Conservation (phyloP, 2,113 vertebrate species). For the Microtus pennsylvanicus region DNA sequence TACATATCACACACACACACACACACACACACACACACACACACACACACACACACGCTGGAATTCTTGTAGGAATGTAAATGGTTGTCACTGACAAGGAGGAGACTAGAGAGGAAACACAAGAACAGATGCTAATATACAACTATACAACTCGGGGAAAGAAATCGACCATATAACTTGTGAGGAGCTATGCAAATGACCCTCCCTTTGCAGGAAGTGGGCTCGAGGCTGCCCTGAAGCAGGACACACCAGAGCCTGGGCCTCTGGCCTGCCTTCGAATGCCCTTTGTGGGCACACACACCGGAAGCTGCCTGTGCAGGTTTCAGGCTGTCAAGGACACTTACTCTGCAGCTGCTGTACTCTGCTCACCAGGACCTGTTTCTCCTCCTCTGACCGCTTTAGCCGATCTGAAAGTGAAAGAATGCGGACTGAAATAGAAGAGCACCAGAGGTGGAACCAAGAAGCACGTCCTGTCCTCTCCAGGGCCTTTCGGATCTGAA, state of each 20-base stretch:
- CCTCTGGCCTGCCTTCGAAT: neutral
- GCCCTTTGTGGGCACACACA: neutral
- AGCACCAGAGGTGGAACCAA: neutral
- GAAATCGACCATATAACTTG: neutral
- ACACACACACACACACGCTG: neutral
- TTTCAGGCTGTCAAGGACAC: constrained; percentile 58
- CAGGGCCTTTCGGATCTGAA: neutral
- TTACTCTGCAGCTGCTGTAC: constrained; percentile 85
- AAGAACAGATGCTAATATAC: neutral
- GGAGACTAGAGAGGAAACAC: neutral
- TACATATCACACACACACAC: no score
- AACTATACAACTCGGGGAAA: neutral
- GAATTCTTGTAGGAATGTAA: neutral
- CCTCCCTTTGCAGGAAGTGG: neutral
- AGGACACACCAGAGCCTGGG: neutral
- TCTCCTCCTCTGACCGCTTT: constrained; percentile 83
- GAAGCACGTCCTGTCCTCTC: neutral
- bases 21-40: neutral
- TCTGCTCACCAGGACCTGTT: constrained; percentile 72
- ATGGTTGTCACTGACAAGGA: neutral
- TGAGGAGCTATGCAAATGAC: neutral
- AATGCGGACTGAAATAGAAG: neutral
- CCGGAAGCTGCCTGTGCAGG: neutral
- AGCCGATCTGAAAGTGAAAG: constrained; percentile 83
- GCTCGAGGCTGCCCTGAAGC: neutral